Conservation (phyloP, 2,113 vertebrate genomes). For the Trogon melanurus region DNA sequence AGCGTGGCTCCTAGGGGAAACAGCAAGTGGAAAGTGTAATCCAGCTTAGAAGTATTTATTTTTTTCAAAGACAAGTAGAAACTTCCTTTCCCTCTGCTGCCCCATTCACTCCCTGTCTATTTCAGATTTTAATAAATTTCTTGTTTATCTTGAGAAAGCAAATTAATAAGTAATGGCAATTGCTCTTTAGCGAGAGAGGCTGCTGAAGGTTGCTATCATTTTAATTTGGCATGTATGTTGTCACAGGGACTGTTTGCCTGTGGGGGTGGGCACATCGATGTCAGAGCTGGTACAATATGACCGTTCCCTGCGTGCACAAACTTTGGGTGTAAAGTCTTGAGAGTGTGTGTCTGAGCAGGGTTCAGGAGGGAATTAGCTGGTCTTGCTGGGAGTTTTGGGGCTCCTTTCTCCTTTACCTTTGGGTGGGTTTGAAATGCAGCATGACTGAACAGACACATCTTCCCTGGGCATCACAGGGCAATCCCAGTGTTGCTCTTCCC, state of each 20-base stretch:
- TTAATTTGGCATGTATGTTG: not conserved
- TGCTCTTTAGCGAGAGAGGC: not conserved
- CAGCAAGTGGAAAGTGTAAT: not conserved
- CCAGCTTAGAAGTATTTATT: not conserved
- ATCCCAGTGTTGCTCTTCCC: not conserved
- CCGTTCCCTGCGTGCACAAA: not conserved
- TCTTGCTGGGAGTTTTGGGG: not conserved
- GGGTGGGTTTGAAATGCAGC: not conserved
- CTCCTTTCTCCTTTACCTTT: not conserved
- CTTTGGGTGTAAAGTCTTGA: not conserved
- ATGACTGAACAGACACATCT: not conserved
- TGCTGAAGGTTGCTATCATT: not conserved
- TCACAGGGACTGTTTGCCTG: not conserved
- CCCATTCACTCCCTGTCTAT: not conserved
- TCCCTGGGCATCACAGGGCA: not conserved
- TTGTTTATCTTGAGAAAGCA: slow-evolving; percentile 23
- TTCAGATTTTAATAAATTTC: slow-evolving; percentile 13
- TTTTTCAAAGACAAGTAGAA: slow-evolving; percentile 27
- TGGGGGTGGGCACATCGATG: fast-evolving
- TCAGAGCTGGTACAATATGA: not conserved
- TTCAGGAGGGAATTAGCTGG: not conserved
- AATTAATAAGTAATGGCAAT: slow-evolving; percentile 9
- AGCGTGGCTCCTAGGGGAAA: not conserved
- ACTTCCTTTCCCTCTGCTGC: not conserved
- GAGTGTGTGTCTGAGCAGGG: not conserved